Conservation (phyloP, 2,888 invertebrate species). For the Ophion costatus region DNA sequence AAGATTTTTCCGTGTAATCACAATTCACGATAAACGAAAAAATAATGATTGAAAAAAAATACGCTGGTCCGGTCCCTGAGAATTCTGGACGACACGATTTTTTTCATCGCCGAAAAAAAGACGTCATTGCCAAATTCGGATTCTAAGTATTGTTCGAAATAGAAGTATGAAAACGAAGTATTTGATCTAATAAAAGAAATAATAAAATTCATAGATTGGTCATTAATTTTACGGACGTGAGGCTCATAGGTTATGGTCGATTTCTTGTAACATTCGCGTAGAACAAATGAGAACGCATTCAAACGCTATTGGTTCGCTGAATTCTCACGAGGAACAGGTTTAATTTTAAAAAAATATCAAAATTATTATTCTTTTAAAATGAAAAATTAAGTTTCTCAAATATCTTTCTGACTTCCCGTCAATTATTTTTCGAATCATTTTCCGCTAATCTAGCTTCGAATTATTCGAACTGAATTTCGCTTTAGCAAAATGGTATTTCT, state of each 20-base stretch:
- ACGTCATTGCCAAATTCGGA: too few species aligned
- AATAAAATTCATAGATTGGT: too few species aligned
- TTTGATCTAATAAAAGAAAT: too few species aligned
- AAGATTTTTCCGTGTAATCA: too few species aligned
- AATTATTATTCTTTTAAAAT: neutral
- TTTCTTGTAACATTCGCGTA: neutral
- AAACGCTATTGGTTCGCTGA: neutral
- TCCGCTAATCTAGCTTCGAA: neutral
- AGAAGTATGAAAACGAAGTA: too few species aligned
- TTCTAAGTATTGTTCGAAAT: too few species aligned
- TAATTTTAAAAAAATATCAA: neutral
- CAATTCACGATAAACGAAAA: too few species aligned
- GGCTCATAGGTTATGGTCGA: neutral
- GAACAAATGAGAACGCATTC: constrained; percentile 1
- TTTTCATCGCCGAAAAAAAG: too few species aligned
- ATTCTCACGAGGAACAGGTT: neutral
- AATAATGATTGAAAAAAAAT: too few species aligned
- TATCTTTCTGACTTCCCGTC: too few species aligned
- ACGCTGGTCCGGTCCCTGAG: too few species aligned
- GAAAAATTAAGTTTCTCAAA: neutral
- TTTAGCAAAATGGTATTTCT: neutral
- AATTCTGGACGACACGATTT: too few species aligned
- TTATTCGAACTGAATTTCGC: neutral
- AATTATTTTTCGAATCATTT: neutral
- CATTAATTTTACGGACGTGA: constrained; percentile 50